Base-by-base conservation (phyloP, 2,888 invertebrate species). In the Chalcis sispes region DNA sequence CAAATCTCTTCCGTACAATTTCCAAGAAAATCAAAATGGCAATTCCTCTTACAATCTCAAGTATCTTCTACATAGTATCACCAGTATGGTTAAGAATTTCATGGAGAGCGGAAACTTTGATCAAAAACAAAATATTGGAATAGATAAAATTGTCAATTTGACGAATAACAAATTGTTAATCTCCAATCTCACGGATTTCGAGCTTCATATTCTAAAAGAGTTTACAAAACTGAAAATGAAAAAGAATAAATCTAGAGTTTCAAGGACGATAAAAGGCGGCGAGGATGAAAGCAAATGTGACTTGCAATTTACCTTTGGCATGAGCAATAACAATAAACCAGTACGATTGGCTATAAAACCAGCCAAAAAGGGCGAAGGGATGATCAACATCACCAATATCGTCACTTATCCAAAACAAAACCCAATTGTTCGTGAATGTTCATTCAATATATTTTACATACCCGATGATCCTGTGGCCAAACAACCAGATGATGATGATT, bases 121-220 rank as follows among this genome's bases (percentile, higher is more conserved):
- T 7, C 3, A 18, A 8, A n/a, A 48, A 54, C 5, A 23, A 32
- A 15, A 20, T 50, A 20, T 5, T 1, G 27, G 3, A 56, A 52
- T 54, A 27, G 25, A 1, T 18, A n/a, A n/a, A n/a, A n/a, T n/a
- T n/a, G n/a, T n/a, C n/a, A 23, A 15, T 15, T 2, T 13, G 8
- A 1, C 1, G 2, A 67, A 29, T 23, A 54, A 32, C 10, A 58
- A 48, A n/a, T 2, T 75, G 2, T n/a, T 65, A 4, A 54, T 40
- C 1, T 25, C 70, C 0, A 74, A 74, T 46, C 56, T 71, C 0
- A 66, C 71, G 1, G 62, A 74, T 46, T 62, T 71, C 3, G 77
- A 77, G 59, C 66, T 71, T 10, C 59, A 65, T 15, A 48, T 73
- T 5, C 13, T 73, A 3, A 64, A 48, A 13, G 77, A 77, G 54